phyloP scores from a whole-genome alignment of 2,888 invertebrate species.

The Lepidochitona cinerea region DNA sequence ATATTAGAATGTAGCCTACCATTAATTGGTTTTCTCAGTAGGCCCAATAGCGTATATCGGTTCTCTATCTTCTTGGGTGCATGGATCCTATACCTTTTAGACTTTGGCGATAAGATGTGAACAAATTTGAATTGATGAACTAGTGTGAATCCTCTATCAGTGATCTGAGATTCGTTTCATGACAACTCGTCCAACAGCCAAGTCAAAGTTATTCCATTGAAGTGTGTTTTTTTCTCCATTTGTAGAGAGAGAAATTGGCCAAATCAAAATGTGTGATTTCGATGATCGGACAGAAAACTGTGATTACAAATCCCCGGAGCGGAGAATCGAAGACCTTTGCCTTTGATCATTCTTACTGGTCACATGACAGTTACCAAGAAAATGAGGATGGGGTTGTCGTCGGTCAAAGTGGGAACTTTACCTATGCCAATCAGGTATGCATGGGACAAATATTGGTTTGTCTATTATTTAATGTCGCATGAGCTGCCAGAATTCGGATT shows the following conservation, averaged over 20 bases:
- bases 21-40: too few species aligned
- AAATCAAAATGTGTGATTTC: slow-evolving; percentile 48
- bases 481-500: too few species aligned
- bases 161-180: too few species aligned
- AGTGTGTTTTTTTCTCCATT: slow-evolving; percentile 7
- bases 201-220: too few species aligned
- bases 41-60: too few species aligned
- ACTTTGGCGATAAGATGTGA: too few species aligned
- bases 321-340: slow-evolving; percentile 48
- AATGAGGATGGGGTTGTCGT: slow-evolving; percentile 37
- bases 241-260: slow-evolving; percentile 54
- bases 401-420: slow-evolving; percentile 21
- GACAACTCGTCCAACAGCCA: too few species aligned
- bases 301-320: slow-evolving; percentile 45
- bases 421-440: slow-evolving; percentile 48
- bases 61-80: too few species aligned
- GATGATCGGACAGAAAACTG: slow-evolving; percentile 47
- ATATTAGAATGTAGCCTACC: too few species aligned
- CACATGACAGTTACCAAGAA: slow-evolving; percentile 47
- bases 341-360: slow-evolving; percentile 56
- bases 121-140: too few species aligned
- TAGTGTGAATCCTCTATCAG: too few species aligned
- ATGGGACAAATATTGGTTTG: neutral
- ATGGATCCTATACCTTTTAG: too few species aligned
- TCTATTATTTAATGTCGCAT: neutral